A percentile compares a stretch with the other conserved stretches of the same genome.
Evolutionary conservation across 2,113 vertebrate species (phyloP).

Genomic region (Takifugu bimaculatus): DNA sequence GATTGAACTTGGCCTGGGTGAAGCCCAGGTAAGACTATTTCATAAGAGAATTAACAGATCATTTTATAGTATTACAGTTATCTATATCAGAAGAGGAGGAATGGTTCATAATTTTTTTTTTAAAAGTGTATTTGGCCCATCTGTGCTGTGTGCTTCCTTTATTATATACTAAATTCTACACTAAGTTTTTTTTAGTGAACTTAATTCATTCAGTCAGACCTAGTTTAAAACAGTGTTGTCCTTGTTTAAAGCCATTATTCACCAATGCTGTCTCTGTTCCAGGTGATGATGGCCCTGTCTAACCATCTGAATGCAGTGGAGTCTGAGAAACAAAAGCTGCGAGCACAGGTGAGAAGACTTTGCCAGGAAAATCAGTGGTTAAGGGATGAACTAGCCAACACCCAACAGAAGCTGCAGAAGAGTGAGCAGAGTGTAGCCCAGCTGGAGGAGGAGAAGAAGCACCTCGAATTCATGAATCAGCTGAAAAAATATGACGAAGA

Average conservation of each 20-base stretch:
- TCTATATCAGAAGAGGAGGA: not conserved
- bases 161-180: too few relatives aligned
- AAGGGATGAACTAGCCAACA: constrained; percentile 92
- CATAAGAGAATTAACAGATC: not conserved
- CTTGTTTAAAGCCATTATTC: not conserved
- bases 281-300: constrained; percentile 99
- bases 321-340: constrained; percentile 97
- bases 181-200: constrained; percentile 37
- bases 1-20: constrained; percentile 95
- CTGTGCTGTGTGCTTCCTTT: constrained; percentile 26
- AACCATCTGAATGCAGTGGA: constrained; percentile 95
- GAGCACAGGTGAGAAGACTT: constrained; percentile 91
- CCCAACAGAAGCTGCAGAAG: constrained; percentile 96
- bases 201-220: constrained; percentile 46
- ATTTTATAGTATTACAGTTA: too few relatives aligned
- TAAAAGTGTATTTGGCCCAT: too few relatives aligned
- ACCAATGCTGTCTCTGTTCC: constrained; percentile 12
- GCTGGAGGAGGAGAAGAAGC: constrained; percentile 98
- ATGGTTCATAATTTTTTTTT: not conserved
- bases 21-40: constrained; percentile 84
- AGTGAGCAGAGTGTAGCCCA: constrained; percentile 96
- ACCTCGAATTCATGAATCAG: constrained; percentile 98
- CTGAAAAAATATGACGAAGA: constrained; percentile 97
- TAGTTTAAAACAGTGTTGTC: not conserved
- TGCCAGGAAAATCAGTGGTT: constrained; percentile 99